Base-by-base conservation (phyloP, 2,113 vertebrate species). In the Ia io region DNA sequence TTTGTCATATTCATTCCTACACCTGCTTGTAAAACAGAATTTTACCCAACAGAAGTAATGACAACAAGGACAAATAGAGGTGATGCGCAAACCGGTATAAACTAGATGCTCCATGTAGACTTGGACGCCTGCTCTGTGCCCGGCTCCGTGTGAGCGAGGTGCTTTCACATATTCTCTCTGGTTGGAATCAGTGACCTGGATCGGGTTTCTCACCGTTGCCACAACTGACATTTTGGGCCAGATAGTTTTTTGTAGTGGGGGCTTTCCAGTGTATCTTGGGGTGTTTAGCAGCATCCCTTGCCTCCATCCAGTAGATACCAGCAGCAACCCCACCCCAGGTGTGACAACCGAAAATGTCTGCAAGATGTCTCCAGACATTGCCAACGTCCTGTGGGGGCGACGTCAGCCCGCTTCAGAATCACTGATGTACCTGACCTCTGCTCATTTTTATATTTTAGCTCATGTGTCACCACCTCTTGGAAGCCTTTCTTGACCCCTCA, bases 1-100 rank as follows among this genome's bases (percentile, higher is more conserved):
- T 90, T 88, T 95, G 9, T 88, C 32, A 70, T 86, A 86, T 83
- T 91, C 56, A 35, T 94, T 85, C 49, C 61, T 73, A 88, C 16
- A 22, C 49, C 30, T 80, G 32, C 5, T 37, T 92, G 11, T 84
- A 87, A 96, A 84, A 91, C 9, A 89, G 80, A 90, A 91, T 86
- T 95, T 95, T 88, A 84, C 10, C 35, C 63, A 89, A 59, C 18
- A 49, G 20, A 92, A 88, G 32, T 90, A 67, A 90, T 88, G 53
- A 51, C 11, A 88, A 76, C 67, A 77, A 59, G 87, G 56, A 80
- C 84, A 96, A 93, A 37, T 40, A 69, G 80, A 91, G 35, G 14
- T 40, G 78, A 42, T 73, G 61, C 9, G 12, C n/a, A 49, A 94
- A 80, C 6, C 30, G 84, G 44, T 53, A 88, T 83, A 86, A 94